Evolutionary conservation across 2,888 invertebrate genomes (phyloP).

Genomic region (Acanthopleura granulata): DNA sequence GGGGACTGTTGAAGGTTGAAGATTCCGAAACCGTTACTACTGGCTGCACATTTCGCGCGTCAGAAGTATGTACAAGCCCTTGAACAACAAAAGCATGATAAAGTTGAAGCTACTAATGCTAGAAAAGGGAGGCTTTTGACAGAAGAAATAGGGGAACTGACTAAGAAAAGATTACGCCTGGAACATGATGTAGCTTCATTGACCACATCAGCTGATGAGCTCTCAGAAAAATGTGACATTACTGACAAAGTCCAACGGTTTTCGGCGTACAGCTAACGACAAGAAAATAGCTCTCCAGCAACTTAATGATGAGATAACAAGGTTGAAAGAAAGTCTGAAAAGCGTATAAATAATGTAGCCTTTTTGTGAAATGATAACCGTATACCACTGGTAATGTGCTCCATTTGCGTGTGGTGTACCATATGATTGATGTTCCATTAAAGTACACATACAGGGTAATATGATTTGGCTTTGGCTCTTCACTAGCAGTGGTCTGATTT

Average conservation of each 20-base stretch:
- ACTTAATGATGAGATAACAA: neutral
- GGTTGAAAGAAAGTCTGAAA: neutral
- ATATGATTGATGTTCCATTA: no score
- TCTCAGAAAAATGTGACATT: constrained; percentile 15
- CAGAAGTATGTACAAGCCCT: neutral
- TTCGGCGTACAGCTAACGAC: constrained; percentile 15
- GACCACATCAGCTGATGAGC: constrained; percentile 15
- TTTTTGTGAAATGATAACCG: no score
- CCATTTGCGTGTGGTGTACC: no score
- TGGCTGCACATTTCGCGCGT: neutral
- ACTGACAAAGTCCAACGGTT: no score
- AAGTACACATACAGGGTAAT: no score
- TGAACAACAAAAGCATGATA: neutral
- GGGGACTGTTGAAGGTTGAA: constrained; percentile 15
- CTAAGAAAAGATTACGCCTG: neutral
- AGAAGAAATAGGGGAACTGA: neutral
- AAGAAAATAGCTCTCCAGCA: constrained; percentile 12
- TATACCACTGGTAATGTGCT: no score
- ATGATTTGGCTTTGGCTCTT: no score
- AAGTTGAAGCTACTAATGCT: neutral
- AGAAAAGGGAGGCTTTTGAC: neutral
- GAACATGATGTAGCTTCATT: constrained; percentile 1
- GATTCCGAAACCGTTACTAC: neutral
- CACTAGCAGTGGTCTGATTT: no score
- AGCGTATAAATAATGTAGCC: neutral